Evolutionary conservation across 2,113 vertebrate genomes (phyloP).

Genomic region (Melanostigma gelatinosum): DNA sequence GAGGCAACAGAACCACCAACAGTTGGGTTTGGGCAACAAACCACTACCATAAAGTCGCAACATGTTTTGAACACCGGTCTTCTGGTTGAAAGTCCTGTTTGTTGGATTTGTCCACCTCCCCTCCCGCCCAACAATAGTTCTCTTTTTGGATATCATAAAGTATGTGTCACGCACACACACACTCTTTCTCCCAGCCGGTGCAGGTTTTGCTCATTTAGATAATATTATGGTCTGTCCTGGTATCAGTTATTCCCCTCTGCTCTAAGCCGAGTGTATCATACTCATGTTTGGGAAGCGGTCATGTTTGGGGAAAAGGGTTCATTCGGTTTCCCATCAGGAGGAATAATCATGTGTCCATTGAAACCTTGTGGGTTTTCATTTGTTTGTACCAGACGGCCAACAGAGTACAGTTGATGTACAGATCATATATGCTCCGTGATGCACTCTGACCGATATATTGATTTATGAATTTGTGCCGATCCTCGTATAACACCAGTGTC

Average conservation of each 20-base stretch:
- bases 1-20: too few relatives aligned
- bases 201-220: constrained; percentile 57
- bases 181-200: constrained; percentile 6
- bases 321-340: constrained; percentile 34
- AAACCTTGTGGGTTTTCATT: constrained; percentile 8
- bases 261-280: constrained; percentile 33
- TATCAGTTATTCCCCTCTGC: constrained; percentile 50
- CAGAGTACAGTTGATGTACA: not conserved
- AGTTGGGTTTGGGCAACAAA: too few relatives aligned
- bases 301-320: constrained; percentile 48
- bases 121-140: too few relatives aligned
- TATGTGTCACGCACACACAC: not conserved
- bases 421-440: not conserved
- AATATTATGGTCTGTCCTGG: constrained; percentile 62
- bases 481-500: not conserved
- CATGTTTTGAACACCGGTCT: too few relatives aligned
- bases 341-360: constrained; percentile 9
- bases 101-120: too few relatives aligned
- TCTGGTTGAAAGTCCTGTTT: too few relatives aligned
- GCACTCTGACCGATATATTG: constrained; percentile 1
- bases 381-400: not conserved
- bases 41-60: too few relatives aligned
- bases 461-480: constrained; percentile 9
- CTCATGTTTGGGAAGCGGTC: constrained; percentile 50
- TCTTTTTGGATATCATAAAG: too few relatives aligned